Base-by-base conservation (phyloP, 2,888 invertebrate species). In the Pammene aurita region DNA sequence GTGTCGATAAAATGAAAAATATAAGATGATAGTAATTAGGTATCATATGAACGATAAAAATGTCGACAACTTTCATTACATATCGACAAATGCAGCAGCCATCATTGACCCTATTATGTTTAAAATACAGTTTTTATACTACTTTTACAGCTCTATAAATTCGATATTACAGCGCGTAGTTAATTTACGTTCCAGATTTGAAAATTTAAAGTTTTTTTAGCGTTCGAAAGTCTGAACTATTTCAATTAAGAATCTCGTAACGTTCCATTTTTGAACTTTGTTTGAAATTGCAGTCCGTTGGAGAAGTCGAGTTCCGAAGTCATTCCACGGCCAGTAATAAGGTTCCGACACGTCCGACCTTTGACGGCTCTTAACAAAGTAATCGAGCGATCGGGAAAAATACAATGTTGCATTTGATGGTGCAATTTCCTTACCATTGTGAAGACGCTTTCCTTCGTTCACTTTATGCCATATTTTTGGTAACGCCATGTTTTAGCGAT, bases 191-290 rank as follows among this genome's bases (percentile, higher is more conserved):
- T 60, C 69, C 26, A 60, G 65, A 69, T 65, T 69, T 65, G 60
- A 65, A 69, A 60, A 65, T 60, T 60, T 35, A 57, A 68, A 54
- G 65, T 69, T 69, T 69, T 68, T 68, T 65, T 65, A 60, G 38
- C 35, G 58, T 54, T 50, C 66, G 18, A 67, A 81, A 81, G 81
- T 84, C 81, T 80, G 79, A 88, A 88, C 86, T 87, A 88, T 89
- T 89, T 88, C 89, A 88, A 88, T 89, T 87, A 89, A 87, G 84
- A 83, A 80, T 79, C 83, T 81, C 79, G 82, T 78, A 81, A 82
- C 82, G 82, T 83, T 85, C 84, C 82, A 81, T 84, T 85, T 85
- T 80, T 73, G 80, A 87, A 88, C 84, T 87, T 88, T 85, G 85
- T 85, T 86, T 84, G 80, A 84, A 86, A 87, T 85, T 83, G 84